Percentiles rank a stretch among this genome's conserved stretches.
Conservation (phyloP, 2,113 vertebrate genomes). For the Macrotis lagotis region DNA sequence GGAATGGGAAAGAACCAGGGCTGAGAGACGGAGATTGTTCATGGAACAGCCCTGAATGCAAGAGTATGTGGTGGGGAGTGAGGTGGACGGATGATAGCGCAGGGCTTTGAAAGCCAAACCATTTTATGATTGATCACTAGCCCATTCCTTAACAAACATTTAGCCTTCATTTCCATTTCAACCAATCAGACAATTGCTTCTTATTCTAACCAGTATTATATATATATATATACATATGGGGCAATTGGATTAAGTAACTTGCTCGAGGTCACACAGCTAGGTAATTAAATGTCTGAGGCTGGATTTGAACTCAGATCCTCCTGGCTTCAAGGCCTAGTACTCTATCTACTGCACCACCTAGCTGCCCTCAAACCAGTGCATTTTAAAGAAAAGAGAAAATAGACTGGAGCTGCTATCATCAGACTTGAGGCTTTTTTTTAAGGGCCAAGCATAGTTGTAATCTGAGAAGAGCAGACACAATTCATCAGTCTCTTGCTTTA, state of each 20-base stretch:
- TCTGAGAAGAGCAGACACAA: background rate
- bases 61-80: background rate
- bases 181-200: background rate
- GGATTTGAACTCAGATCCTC: too few species aligned
- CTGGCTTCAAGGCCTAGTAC: too few species aligned
- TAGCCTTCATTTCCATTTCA: background rate
- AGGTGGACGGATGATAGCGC: background rate
- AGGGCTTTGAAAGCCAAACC: background rate
- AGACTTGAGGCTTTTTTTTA: background rate
- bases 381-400: background rate
- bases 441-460: constrained; percentile 7
- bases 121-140: background rate
- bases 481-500: constrained; percentile 15
- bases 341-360: too few species aligned
- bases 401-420: too few species aligned
- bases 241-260: too few species aligned
- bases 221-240: too few species aligned
- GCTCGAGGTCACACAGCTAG: too few species aligned
- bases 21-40: background rate
- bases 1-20: background rate
- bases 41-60: background rate
- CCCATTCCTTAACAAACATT: background rate
- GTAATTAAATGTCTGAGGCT: too few species aligned
- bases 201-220: background rate
- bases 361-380: too few species aligned